phyloP scores from a whole-genome alignment of 2,797 vertebrate species.

The Apogon hyalosoma region DNA sequence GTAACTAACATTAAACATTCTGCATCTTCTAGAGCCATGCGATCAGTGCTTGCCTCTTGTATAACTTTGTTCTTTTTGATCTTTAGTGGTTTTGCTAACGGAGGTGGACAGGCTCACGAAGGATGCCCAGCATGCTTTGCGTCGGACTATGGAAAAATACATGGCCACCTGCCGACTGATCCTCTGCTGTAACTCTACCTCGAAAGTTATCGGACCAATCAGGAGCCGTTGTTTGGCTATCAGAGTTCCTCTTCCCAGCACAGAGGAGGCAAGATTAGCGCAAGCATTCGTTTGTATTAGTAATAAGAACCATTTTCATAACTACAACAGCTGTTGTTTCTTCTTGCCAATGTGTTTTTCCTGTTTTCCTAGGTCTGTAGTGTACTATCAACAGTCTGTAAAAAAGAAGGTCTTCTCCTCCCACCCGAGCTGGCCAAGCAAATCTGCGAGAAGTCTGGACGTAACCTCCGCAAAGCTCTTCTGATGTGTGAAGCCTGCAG shows the following conservation, averaged over 20 bases:
- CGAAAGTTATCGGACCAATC: constrained; percentile 96
- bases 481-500: constrained; percentile 98
- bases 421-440: constrained; percentile 90
- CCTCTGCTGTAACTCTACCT: constrained; percentile 95
- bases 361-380: constrained; percentile 87
- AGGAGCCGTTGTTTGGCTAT: constrained; percentile 94
- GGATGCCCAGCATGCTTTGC: constrained; percentile 96
- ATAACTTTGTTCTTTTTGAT: constrained; percentile 1
- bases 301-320: background rate
- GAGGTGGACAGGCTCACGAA: constrained; percentile 97
- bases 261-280: constrained; percentile 87
- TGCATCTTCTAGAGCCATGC: background rate
- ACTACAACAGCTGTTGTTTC: rapidly evolving
- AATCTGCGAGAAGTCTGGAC: constrained; percentile 91
- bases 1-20: constrained; percentile 63
- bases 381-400: constrained; percentile 91
- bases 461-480: constrained; percentile 95
- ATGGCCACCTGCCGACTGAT: constrained; percentile 96
- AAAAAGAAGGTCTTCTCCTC: constrained; percentile 93
- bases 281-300: background rate
- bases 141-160: constrained; percentile 98
- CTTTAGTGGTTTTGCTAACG: constrained; percentile 93
- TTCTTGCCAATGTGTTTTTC: background rate
- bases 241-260: constrained; percentile 92
- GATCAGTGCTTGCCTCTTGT: background rate